Percentiles rank a stretch among this genome's conserved stretches.
These are phyloP conservation scores for Poliocrania exsul DNA, from an alignment of 2,797 vertebrate genomes.

Conservation along the genomic window DNA sequence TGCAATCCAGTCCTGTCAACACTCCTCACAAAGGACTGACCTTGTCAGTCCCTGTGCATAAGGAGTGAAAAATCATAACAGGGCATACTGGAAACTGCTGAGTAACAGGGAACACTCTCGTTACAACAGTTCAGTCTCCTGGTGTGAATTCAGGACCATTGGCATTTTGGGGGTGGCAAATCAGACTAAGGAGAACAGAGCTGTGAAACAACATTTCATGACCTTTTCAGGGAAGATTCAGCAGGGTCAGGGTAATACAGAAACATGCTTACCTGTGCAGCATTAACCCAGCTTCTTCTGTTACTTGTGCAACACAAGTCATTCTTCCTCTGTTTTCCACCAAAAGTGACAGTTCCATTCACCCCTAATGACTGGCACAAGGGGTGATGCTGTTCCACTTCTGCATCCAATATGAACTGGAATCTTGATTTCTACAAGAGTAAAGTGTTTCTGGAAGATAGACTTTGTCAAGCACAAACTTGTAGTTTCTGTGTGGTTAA, in stretches of 20 bases:
- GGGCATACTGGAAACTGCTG: background rate
- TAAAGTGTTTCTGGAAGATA: background rate
- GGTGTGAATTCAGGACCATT: background rate
- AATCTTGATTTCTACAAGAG: background rate
- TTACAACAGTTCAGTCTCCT: background rate
- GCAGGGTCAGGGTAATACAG: background rate
- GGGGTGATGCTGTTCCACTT: accelerated
- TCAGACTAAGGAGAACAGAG: background rate
- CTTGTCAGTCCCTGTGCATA: background rate
- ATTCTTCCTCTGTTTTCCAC: background rate
- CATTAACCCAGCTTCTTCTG: background rate
- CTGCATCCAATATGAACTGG: background rate
- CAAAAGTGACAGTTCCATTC: background rate
- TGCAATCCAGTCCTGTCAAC: background rate
- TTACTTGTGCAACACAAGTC: background rate
- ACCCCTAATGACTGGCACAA: background rate
- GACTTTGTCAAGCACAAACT: background rate
- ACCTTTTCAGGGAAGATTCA: background rate
- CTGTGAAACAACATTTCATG: background rate
- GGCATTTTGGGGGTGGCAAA: background rate
- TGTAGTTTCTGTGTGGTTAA: background rate
- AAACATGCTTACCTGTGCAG: background rate
- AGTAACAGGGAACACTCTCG: background rate
- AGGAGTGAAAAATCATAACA: background rate
- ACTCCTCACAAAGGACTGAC: background rate